Evolutionary conservation across 2,113 vertebrate genomes (phyloP).

Genomic region (Oryzias woworae): DNA sequence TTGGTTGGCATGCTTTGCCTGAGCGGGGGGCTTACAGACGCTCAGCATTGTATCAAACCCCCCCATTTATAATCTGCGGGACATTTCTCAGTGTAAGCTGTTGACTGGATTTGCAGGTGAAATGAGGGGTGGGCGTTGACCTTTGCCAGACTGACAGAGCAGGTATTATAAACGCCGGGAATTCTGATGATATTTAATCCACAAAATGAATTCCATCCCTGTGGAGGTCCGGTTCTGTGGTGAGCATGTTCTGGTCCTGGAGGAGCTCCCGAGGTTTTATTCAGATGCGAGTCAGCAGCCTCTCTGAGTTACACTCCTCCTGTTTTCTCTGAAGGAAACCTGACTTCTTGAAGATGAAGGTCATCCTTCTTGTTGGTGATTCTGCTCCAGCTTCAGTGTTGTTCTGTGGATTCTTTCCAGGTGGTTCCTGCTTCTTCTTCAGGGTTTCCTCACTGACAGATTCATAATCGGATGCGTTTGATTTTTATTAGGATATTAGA

Average conservation of each 20-base stretch:
- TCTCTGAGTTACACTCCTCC: slow-evolving; percentile 24
- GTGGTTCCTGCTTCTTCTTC: too few species aligned
- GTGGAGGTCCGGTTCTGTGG: slow-evolving; percentile 46
- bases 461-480: too few species aligned
- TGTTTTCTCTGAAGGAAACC: slow-evolving; percentile 12
- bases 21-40: slow-evolving; percentile 33
- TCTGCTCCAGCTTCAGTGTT: too few species aligned
- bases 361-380: too few species aligned
- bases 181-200: slow-evolving; percentile 71
- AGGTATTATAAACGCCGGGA: slow-evolving; percentile 66
- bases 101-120: slow-evolving; percentile 62
- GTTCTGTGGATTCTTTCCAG: too few species aligned
- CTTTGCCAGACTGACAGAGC: slow-evolving; percentile 51
- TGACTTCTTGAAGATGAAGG: slow-evolving; percentile 17
- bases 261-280: slow-evolving; percentile 77
- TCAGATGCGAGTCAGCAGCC: slow-evolving; percentile 65
- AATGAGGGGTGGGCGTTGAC: slow-evolving; percentile 31
- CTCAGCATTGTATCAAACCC: slow-evolving; percentile 49
- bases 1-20: slow-evolving; percentile 21
- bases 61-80: slow-evolving; percentile 72
- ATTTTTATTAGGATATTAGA: too few species aligned
- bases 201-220: slow-evolving; percentile 75
- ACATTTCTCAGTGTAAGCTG: slow-evolving; percentile 76
- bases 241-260: slow-evolving; percentile 73
- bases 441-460: too few species aligned